These are phyloP conservation scores for Temnopleurus reevesii DNA, from an alignment of 53 echinoderm and acorn worm genomes.

Conservation along the genomic window DNA sequence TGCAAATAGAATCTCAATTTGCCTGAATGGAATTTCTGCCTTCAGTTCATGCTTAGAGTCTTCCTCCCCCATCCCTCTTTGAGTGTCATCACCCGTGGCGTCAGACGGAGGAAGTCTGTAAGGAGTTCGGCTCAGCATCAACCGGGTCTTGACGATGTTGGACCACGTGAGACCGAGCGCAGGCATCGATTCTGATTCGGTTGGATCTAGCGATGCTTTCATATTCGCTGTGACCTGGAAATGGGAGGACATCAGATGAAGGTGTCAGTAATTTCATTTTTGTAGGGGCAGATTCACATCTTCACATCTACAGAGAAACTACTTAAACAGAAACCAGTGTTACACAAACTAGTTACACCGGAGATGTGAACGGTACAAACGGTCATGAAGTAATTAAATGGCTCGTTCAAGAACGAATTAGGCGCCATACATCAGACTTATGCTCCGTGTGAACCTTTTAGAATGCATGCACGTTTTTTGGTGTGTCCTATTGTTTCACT, in stretches of 20 bases:
- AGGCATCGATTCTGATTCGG: slow-evolving; percentile 71
- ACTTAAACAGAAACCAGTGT: no score
- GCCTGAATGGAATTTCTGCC: slow-evolving; percentile 71
- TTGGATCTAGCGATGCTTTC: slow-evolving; percentile 54
- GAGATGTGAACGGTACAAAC: no score
- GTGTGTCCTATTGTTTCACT: no score
- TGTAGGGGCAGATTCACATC: no score
- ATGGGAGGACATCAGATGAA: background rate
- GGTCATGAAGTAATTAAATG: no score
- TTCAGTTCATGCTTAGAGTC: background rate
- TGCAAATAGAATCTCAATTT: slow-evolving; percentile 86
- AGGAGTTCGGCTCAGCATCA: slow-evolving; percentile 83
- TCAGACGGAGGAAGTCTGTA: slow-evolving; percentile 67
- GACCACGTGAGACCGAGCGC: slow-evolving; percentile 96
- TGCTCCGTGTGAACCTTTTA: no score
- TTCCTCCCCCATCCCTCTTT: background rate
- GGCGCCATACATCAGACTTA: no score
- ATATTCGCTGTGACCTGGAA: slow-evolving; percentile 95
- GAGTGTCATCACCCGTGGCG: background rate
- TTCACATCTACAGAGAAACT: no score
- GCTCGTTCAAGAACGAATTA: no score
- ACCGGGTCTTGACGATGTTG: slow-evolving; percentile 81
- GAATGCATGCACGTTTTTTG: no score
- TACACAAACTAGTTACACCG: no score
- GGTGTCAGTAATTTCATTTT: no score